phyloP scores from a whole-genome alignment of 2,888 invertebrate species.

The Matsumyia berberina region DNA sequence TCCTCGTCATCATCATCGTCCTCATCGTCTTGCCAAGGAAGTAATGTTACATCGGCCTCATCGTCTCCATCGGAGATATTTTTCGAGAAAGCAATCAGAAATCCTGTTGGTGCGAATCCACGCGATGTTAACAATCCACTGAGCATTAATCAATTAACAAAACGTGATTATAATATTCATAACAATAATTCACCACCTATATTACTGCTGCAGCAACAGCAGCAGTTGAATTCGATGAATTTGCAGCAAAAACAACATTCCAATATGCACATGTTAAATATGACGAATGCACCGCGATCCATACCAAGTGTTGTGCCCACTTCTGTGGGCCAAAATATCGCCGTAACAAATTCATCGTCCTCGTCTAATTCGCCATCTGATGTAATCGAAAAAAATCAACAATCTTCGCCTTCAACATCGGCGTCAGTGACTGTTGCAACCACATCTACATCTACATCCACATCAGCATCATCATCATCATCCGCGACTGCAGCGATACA shows the following conservation, averaged over 20 bases:
- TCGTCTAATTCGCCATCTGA: slow-evolving; percentile 27
- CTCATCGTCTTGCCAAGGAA: slow-evolving; percentile 66
- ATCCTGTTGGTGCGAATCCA: slow-evolving; percentile 96
- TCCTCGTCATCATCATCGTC: slow-evolving; percentile 69
- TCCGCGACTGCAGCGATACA: slow-evolving; percentile 16
- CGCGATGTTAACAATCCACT: slow-evolving; percentile 96
- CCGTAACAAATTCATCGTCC: slow-evolving; percentile 12
- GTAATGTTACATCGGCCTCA: slow-evolving; percentile 72
- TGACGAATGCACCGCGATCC: slow-evolving; percentile 44
- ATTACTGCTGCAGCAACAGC: slow-evolving; percentile 62
- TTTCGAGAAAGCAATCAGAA: slow-evolving; percentile 84
- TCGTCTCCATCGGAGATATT: slow-evolving; percentile 80
- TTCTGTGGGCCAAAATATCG: slow-evolving; percentile 28
- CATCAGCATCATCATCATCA: neutral
- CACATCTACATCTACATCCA: no score
- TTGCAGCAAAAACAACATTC: slow-evolving; percentile 77
- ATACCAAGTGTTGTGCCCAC: slow-evolving; percentile 17
- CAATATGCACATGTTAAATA: slow-evolving; percentile 60
- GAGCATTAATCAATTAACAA: slow-evolving; percentile 95
- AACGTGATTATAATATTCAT: slow-evolving; percentile 83
- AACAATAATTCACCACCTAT: slow-evolving; percentile 66
- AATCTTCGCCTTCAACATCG: slow-evolving; percentile 11
- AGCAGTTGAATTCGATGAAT: slow-evolving; percentile 61
- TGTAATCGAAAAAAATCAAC: slow-evolving; percentile 11
- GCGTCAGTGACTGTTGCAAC: slow-evolving; percentile 41